Base-by-base conservation (phyloP, 2,888 invertebrate species). In the Gastrophysa polygoni region DNA sequence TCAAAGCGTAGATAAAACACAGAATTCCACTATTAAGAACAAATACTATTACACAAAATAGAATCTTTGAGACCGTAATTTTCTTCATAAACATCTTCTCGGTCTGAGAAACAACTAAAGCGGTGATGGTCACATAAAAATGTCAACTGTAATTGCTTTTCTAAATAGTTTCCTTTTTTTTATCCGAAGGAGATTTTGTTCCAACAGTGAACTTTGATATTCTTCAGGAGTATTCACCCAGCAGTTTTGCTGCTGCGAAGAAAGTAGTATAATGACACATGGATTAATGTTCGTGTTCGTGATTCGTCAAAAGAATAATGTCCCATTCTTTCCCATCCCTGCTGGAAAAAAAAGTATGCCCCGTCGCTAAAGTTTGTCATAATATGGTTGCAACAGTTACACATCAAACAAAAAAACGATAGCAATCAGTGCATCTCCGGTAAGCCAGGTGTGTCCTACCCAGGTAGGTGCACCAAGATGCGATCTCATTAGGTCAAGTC, bases 371-470 rank as follows among this genome's bases (percentile, higher is more conserved):
- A 14, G 38, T 11, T 24, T 38, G 38, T 38, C 38, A 38, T 14
- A 38, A 5, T 14, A 38, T 38, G 38, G 11, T 1, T 38, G n/a
- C 38, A 38, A 14, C 11, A 38, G 38, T 38, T 14, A 14, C 6
- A 8, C n/a, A 38, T 38, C 2, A 38, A 38, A 8, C 38, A 14
- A 38, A 38, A 14, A 7, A 3, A 14, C 60, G 64, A 68, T 68
- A 65, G 66, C 59, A 52, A 73, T 71, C 71, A 73, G 71, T 69
- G 71, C 71, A 73, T 66, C 43, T 61, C 48, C n/a, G 4, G 52
- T 54, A 60, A 60, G 65, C 67, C 69, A 68, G 69, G 68, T 68
- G 68, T 68, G 60, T 64, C 60, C 63, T 59, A 38, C 14, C 14
- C 38, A 38, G 38, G 38, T 38, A 38, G 32, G 32, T 32, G 11